Conservation (phyloP, 2,888 invertebrate species). For the Cecidostiba fungosa region DNA sequence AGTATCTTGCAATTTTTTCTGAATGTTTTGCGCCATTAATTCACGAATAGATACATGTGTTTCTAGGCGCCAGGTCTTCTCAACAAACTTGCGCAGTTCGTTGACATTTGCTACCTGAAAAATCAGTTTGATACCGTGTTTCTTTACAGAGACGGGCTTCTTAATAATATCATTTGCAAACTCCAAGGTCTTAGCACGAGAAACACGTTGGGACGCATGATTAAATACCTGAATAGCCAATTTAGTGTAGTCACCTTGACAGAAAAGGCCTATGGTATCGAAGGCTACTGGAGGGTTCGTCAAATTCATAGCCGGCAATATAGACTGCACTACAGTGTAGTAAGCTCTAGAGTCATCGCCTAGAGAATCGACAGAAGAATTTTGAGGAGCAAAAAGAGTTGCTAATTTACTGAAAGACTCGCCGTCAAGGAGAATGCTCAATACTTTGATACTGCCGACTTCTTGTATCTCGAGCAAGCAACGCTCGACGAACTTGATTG, state of each 20-base stretch:
- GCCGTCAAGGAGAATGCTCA: conserved; percentile 68
- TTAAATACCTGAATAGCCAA: conserved; percentile 61
- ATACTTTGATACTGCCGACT: conserved; percentile 32
- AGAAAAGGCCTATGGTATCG: conserved; percentile 57
- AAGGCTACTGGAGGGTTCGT: conserved; percentile 73
- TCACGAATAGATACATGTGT: conserved; percentile 69
- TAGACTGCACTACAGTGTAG: conserved; percentile 6
- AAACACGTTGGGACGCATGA: conserved; percentile 65
- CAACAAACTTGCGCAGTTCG: conserved; percentile 63
- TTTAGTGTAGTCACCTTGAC: conserved; percentile 50
- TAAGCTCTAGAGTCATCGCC: conserved; percentile 52
- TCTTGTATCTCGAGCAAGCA: conserved; percentile 40
- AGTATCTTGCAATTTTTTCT: neutral
- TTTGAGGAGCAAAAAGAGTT: conserved; percentile 66
- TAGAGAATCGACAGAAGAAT: conserved; percentile 63
- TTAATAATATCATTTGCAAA: conserved; percentile 68
- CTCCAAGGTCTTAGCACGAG: conserved; percentile 63
- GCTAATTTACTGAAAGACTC: conserved; percentile 65
- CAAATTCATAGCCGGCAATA: conserved; percentile 63
- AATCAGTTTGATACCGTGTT: conserved; percentile 73
- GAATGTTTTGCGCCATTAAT: conserved; percentile 52
- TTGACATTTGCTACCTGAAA: conserved; percentile 63
- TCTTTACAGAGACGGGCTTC: conserved; percentile 71
- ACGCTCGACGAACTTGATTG: conserved; percentile 67
- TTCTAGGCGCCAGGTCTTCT: conserved; percentile 64